These are phyloP conservation scores for Pristionchus mayeri DNA, from an alignment of 2,888 invertebrate genomes.

Conservation along the genomic window DNA sequence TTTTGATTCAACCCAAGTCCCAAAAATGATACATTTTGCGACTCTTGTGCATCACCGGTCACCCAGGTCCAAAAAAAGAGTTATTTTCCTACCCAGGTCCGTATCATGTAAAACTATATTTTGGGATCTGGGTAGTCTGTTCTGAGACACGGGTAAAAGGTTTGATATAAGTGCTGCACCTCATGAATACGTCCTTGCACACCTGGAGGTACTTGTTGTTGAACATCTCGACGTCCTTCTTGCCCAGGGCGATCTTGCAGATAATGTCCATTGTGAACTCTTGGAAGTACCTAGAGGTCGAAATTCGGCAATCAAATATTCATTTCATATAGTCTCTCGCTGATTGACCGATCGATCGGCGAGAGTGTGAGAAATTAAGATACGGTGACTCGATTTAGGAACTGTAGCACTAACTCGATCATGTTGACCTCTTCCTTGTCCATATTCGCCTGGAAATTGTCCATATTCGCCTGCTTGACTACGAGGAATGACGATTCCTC, in stretches of 20 bases:
- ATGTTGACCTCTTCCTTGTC: background rate
- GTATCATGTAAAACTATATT: too few species aligned
- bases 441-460: background rate
- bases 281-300: constrained; percentile 57
- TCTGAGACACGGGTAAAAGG: too few species aligned
- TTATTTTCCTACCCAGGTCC: too few species aligned
- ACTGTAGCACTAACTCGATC: background rate
- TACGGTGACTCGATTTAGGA: too few species aligned
- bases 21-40: too few species aligned
- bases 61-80: too few species aligned
- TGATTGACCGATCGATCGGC: too few species aligned
- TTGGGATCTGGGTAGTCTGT: too few species aligned
- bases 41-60: too few species aligned
- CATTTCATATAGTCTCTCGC: background rate
- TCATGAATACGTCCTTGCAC: background rate
- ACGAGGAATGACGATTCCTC: background rate
- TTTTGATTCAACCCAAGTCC: too few species aligned
- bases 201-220: constrained; percentile 52
- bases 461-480: background rate
- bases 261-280: constrained; percentile 65
- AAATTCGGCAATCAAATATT: background rate
- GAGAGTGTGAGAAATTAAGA: too few species aligned
- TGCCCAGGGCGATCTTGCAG: constrained; percentile 61
- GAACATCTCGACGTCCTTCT: constrained; percentile 56
- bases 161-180: too few species aligned